These are phyloP conservation scores for Carassius carassius DNA, from an alignment of 2,113 vertebrate genomes.

Conservation along the genomic window DNA sequence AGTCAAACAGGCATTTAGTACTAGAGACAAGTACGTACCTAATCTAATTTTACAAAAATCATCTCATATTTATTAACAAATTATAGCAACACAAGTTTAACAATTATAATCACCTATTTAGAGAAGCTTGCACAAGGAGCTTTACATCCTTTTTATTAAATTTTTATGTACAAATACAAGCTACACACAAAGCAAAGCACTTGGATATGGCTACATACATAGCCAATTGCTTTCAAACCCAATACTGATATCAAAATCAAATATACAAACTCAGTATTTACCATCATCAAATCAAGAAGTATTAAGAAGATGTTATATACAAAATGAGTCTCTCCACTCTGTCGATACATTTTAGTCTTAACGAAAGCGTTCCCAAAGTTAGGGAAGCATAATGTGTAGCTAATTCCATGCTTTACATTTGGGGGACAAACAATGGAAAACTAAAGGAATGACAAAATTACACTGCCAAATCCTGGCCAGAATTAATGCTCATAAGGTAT, in stretches of 20 bases:
- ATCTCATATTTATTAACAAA: slow-evolving; percentile 88
- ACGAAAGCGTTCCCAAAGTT: slow-evolving; percentile 75
- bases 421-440: slow-evolving; percentile 79
- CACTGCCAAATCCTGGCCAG: slow-evolving; percentile 69
- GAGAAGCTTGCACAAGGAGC: slow-evolving; percentile 93
- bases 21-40: slow-evolving; percentile 87
- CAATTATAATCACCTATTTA: slow-evolving; percentile 96
- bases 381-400: slow-evolving; percentile 76
- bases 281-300: slow-evolving; percentile 86
- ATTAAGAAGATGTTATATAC: slow-evolving; percentile 90
- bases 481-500: slow-evolving; percentile 49
- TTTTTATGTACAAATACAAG: slow-evolving; percentile 96
- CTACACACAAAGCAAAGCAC: slow-evolving; percentile 97
- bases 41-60: slow-evolving; percentile 89
- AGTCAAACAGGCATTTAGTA: slow-evolving; percentile 88
- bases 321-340: slow-evolving; percentile 76
- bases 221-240: slow-evolving; percentile 85
- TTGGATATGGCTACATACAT: slow-evolving; percentile 91
- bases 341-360: slow-evolving; percentile 75
- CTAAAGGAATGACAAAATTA: slow-evolving; percentile 74
- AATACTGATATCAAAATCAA: slow-evolving; percentile 90
- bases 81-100: slow-evolving; percentile 90
- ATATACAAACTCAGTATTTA: slow-evolving; percentile 90
- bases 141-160: slow-evolving; percentile 91
- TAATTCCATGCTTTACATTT: slow-evolving; percentile 79